A percentile compares a stretch with the other conserved stretches of the same genome.
phyloP scores from a whole-genome alignment of 2,113 vertebrate genomes.

The Tonatia bakeri region DNA sequence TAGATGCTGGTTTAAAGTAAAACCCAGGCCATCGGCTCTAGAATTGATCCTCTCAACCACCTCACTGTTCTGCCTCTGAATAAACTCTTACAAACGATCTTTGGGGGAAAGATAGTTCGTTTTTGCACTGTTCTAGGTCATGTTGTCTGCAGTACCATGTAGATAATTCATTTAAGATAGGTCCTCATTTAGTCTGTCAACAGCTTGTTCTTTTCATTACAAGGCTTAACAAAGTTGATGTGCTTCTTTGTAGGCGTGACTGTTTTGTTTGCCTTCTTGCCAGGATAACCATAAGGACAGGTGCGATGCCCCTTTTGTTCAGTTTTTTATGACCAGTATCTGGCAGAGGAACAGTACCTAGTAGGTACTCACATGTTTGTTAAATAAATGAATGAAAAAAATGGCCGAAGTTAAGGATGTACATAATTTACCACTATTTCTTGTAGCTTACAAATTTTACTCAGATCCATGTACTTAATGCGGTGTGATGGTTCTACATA shows the following conservation, averaged over 20 bases:
- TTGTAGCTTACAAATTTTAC: not conserved
- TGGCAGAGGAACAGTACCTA: not conserved
- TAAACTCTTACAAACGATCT: not conserved
- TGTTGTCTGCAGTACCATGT: not conserved
- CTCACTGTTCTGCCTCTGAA: not conserved
- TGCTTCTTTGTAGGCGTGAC: not conserved
- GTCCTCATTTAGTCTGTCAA: slow-evolving; percentile 3
- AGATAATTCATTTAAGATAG: not conserved
- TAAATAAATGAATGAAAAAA: not conserved
- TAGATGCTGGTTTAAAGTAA: not conserved
- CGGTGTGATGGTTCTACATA: not conserved
- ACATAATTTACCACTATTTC: not conserved
- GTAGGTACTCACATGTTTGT: not conserved
- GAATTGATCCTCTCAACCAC: not conserved
- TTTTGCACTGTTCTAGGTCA: not conserved
- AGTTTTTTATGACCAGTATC: not conserved
- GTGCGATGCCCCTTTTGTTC: not conserved
- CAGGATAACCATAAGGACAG: not conserved
- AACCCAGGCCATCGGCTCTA: not conserved
- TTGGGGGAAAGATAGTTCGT: not conserved
- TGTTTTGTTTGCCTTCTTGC: slow-evolving; percentile 33
- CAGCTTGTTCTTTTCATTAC: not conserved
- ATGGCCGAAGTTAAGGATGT: not conserved
- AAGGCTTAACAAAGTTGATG: not conserved
- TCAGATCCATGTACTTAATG: not conserved